phyloP scores from a whole-genome alignment of 2,113 vertebrate genomes.

The Lipophrys pholis region DNA sequence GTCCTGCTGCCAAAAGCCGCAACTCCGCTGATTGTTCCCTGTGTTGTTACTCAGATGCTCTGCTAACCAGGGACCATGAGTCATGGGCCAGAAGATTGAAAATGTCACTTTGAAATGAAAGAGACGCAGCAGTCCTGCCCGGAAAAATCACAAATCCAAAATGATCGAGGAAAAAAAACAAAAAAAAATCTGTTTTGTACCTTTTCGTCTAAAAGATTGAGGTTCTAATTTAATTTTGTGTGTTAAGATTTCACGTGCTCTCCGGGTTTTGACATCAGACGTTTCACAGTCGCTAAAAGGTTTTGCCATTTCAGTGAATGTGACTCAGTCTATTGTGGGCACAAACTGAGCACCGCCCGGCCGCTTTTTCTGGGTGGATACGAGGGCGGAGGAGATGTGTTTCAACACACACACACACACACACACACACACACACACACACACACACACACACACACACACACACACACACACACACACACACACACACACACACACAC shows the following conservation, averaged over 20 bases:
- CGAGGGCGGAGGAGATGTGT: slow-evolving; percentile 76
- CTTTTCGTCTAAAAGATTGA: no score
- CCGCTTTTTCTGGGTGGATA: slow-evolving; percentile 71
- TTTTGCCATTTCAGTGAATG: slow-evolving; percentile 61
- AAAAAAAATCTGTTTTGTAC: no score
- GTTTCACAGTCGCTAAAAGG: slow-evolving; percentile 11
- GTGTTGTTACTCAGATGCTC: slow-evolving; percentile 31
- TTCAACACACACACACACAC: slow-evolving; percentile 68
- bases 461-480: slow-evolving; percentile 48
- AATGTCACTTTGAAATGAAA: no score
- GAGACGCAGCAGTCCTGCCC: not conserved
- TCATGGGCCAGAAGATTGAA: slow-evolving; percentile 5
- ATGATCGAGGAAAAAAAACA: not conserved
- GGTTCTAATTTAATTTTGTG: no score
- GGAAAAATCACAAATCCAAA: not conserved
- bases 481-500: slow-evolving; percentile 48
- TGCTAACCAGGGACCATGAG: slow-evolving; percentile 29
- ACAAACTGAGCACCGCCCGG: slow-evolving; percentile 48
- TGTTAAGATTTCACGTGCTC: not conserved
- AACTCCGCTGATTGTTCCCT: slow-evolving; percentile 29
- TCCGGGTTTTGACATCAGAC: slow-evolving; percentile 9
- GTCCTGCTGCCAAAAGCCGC: slow-evolving; percentile 25
- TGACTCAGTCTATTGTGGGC: slow-evolving; percentile 75
- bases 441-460: slow-evolving; percentile 46
- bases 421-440: slow-evolving; percentile 33